Evolutionary conservation across 2,113 vertebrate genomes (phyloP).

Genomic region (Tyrannus savana): DNA sequence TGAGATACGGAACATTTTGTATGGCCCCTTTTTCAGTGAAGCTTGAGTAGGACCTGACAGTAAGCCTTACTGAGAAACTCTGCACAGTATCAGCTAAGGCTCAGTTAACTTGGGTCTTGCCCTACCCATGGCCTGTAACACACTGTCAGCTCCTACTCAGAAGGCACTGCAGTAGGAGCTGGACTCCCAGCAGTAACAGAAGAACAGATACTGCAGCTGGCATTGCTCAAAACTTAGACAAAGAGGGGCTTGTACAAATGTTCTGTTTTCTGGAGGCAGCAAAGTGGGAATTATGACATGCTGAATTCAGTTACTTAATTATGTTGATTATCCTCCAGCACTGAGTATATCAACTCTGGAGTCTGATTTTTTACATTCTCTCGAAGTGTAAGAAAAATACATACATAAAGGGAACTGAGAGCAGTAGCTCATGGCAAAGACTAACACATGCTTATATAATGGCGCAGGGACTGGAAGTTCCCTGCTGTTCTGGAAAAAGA

Average conservation of each 20-base stretch:
- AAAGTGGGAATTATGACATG: not conserved
- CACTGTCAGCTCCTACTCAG: not conserved
- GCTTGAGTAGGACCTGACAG: not conserved
- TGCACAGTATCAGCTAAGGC: not conserved
- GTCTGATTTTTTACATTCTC: not conserved
- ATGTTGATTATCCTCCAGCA: not conserved
- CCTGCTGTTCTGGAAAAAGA: conserved; percentile 22
- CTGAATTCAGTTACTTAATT: conserved; percentile 32
- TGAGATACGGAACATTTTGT: not conserved
- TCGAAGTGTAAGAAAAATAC: not conserved
- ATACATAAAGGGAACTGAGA: not conserved
- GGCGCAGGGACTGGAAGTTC: conserved; percentile 20
- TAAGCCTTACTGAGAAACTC: not conserved
- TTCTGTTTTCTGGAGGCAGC: conserved; percentile 2
- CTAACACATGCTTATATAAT: conserved; percentile 26
- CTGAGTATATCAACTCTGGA: not conserved
- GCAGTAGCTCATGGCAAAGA: conserved; percentile 4
- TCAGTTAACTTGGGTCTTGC: not conserved
- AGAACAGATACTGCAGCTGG: not conserved
- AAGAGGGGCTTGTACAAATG: not conserved
- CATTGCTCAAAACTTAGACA: not conserved
- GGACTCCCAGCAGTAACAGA: not conserved
- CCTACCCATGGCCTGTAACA: not conserved
- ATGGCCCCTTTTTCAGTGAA: not conserved
- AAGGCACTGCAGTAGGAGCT: not conserved